Base-by-base conservation (phyloP, 1,140 invertebrate species). In the Drosophila asahinai region DNA sequence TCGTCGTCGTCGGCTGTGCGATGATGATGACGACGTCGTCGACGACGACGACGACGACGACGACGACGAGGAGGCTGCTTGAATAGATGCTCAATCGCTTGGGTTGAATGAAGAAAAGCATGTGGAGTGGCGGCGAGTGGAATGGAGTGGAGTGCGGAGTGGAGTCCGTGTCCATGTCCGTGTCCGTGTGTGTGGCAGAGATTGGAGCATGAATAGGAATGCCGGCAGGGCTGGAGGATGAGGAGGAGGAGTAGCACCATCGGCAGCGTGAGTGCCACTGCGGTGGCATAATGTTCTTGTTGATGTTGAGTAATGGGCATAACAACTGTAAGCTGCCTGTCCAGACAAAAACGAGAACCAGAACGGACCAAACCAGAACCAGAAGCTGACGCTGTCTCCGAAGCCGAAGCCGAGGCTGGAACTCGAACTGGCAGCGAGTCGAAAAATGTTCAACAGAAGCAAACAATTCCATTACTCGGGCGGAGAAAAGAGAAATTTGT, bases 221-320 rank as follows among this genome's bases (percentile, higher is more conserved):
- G 66, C 40, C 48, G 51, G 54, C 36, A 36, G 54, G 54, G 54
- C 14, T 57, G 36, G 42, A 17, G 25, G 11, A 27, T 43, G 30
- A 3, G 33, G 45, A 67, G 59, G 58, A 54, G 72, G 33, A 58
- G 71, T 9, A 42, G 51, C 22, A 48, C 63, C 36, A 55, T 64
- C n/a, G 57, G 51, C 49, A 59, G 64, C 76, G 68, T 81, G 81
- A 86, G 86, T 86, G 83, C 64, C 82, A 75, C 58, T 77, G 77
- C 75, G 86, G 84, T 89, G 84, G 86, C 84, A 90, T 89, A 89
- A 89, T 89, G 84, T 89, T 89, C 84, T 89, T 89, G 84, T 89
- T 89, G 86, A 89, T 89, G 86, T 89, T 89, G 84, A 89, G 81
- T 90, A 89, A 89, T 89, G 86, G 84, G 86, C 70, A 89, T 89